A percentile compares a stretch with the other conserved stretches of the same genome.
These are phyloP conservation scores for Sycon ciliatum DNA, from an alignment of 37 sponge, comb jelly and placozoan species.

Conservation along the genomic window DNA sequence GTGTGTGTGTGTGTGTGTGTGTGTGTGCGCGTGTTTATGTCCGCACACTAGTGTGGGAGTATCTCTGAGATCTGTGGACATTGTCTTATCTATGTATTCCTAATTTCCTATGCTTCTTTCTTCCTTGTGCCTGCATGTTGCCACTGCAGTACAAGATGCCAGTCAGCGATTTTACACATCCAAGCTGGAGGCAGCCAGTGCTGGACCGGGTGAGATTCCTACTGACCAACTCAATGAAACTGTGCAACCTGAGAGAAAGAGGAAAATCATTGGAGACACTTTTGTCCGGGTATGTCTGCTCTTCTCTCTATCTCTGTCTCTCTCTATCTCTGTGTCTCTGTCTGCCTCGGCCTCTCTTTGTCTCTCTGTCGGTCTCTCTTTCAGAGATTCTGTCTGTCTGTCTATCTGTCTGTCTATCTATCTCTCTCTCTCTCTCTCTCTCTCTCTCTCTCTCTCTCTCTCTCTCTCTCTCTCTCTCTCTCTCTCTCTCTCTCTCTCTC, in stretches of 20 bases:
- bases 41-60: not conserved
- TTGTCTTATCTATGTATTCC: not conserved
- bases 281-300: conserved; percentile 55
- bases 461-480: not conserved
- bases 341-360: too few relatives aligned
- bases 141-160: conserved; percentile 28
- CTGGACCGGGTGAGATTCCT: not conserved
- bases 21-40: conserved; percentile 18
- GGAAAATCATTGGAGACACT: conserved; percentile 83
- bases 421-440: not conserved
- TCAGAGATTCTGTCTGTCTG: too few relatives aligned
- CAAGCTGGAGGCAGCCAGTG: not conserved
- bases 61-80: not conserved
- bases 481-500: not conserved
- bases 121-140: not conserved
- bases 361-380: too few relatives aligned
- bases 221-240: conserved; percentile 51
- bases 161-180: conserved; percentile 33
- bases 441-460: not conserved
- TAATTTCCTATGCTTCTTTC: not conserved
- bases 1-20: conserved; percentile 22
- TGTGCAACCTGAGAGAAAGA: conserved; percentile 64
- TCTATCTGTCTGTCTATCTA: too few relatives aligned
- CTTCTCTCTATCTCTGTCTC: too few relatives aligned
- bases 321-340: not conserved